A percentile compares a stretch with the other conserved stretches of the same genome.
Conservation (phyloP, 2,113 vertebrate species). For the Arenaria interpres region DNA sequence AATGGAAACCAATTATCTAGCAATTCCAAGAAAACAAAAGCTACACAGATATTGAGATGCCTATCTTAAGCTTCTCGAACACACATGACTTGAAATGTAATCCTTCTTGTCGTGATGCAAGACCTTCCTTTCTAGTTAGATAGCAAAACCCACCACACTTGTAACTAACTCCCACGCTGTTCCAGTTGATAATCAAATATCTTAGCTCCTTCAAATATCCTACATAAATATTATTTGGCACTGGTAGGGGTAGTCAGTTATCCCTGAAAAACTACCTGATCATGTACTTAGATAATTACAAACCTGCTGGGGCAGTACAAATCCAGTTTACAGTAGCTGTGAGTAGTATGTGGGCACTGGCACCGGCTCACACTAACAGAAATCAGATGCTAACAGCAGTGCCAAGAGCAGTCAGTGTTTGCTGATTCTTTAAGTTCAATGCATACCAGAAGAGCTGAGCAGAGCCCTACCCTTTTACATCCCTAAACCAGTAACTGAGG, state of each 20-base stretch:
- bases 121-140: background rate
- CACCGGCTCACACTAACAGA: background rate
- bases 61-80: slow-evolving; percentile 38
- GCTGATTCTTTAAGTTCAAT: background rate
- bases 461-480: background rate
- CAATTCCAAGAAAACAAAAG: slow-evolving; percentile 27
- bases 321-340: slow-evolving; percentile 12
- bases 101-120: background rate
- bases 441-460: background rate
- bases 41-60: slow-evolving; percentile 16
- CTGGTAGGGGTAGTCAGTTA: background rate
- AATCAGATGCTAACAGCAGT: background rate
- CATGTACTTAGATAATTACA: background rate
- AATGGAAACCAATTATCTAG: slow-evolving; percentile 36
- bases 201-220: background rate
- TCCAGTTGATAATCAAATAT: background rate
- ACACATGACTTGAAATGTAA: background rate
- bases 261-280: background rate
- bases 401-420: background rate
- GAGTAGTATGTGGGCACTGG: background rate
- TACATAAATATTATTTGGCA: background rate
- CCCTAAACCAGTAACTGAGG: background rate
- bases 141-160: background rate
- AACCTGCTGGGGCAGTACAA: background rate
- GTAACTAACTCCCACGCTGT: background rate